phyloP scores from a whole-genome alignment of 2,113 vertebrate species.

The Gnathonemus longibarbis region DNA sequence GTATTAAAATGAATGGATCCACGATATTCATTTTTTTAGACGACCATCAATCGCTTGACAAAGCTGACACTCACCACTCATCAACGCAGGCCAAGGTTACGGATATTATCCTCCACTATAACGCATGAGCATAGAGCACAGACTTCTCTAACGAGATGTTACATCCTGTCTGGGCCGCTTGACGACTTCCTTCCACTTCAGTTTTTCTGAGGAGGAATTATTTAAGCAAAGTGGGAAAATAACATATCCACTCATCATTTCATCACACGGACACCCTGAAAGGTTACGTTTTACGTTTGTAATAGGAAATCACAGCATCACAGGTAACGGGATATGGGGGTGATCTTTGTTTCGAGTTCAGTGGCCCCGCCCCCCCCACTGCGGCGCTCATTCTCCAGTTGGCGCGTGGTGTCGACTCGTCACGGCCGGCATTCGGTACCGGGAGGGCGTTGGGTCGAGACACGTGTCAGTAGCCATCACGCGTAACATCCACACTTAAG shows the following conservation, averaged over 20 bases:
- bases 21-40: background rate
- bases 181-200: background rate
- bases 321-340: background rate
- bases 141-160: background rate
- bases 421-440: background rate
- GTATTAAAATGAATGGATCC: background rate
- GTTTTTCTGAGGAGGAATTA: background rate
- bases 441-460: background rate
- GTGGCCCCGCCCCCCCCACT: background rate
- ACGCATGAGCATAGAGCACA: background rate
- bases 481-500: background rate
- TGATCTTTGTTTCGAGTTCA: background rate
- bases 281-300: background rate
- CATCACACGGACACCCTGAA: background rate
- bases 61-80: background rate
- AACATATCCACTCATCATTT: background rate
- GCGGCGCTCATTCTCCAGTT: background rate
- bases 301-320: background rate
- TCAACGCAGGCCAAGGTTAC: background rate
- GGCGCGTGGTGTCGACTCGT: background rate
- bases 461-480: background rate
- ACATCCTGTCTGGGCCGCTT: background rate
- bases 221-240: background rate
- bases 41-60: background rate
- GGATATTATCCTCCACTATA: background rate